Evolutionary conservation across 2,888 invertebrate genomes (phyloP).

Genomic region (Dichetophora obliterata): DNA sequence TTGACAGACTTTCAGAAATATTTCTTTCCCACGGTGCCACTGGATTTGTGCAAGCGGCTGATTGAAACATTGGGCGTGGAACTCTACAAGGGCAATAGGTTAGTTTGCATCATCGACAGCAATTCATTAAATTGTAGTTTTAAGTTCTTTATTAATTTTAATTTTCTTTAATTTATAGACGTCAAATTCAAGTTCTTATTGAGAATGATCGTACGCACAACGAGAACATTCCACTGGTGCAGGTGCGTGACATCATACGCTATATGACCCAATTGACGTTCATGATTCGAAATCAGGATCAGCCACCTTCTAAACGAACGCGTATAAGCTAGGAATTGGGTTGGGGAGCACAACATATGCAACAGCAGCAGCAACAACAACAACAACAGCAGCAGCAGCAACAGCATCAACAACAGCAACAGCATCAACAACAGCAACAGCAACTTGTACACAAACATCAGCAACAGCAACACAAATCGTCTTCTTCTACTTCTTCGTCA

Average conservation of each 20-base stretch:
- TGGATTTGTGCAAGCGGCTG: constrained; percentile 82
- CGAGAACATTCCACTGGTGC: constrained; percentile 83
- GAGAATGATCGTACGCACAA: constrained; percentile 82
- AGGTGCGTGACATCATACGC: constrained; percentile 85
- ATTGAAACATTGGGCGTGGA: constrained; percentile 85
- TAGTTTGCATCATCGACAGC: constrained; percentile 62
- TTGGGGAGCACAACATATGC: constrained; percentile 70
- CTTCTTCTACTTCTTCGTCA: constrained; percentile 22
- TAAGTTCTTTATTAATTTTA: neutral
- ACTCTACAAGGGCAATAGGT: constrained; percentile 87
- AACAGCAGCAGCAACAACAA: constrained; percentile 58
- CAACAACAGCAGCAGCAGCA: constrained; percentile 55
- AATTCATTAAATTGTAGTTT: neutral
- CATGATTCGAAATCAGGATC: constrained; percentile 75
- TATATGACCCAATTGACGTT: constrained; percentile 90
- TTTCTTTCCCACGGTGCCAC: constrained; percentile 83
- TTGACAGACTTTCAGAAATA: constrained; percentile 84
- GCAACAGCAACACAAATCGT: constrained; percentile 22
- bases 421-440: constrained; percentile 48
- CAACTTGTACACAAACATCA: constrained; percentile 26
- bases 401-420: constrained; percentile 56
- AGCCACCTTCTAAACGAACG: constrained; percentile 68
- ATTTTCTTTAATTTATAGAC: constrained; percentile 68
- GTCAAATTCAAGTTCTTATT: constrained; percentile 82
- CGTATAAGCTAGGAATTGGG: constrained; percentile 71